These are phyloP conservation scores for Acanthosepion pharaonis DNA, from an alignment of 2,888 invertebrate species.

Conservation along the genomic window DNA sequence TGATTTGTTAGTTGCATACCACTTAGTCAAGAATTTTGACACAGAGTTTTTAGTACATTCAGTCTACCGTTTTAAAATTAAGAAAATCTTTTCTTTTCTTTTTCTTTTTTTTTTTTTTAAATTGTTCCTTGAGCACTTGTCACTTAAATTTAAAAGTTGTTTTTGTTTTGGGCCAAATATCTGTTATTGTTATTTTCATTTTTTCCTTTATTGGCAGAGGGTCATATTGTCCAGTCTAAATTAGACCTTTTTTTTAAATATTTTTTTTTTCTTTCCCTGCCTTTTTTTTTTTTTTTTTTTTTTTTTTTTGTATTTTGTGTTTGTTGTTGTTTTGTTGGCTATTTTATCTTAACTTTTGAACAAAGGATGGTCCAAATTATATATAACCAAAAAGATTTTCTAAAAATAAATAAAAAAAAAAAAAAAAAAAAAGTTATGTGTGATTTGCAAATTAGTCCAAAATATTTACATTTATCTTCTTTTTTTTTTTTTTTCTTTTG, in stretches of 20 bases:
- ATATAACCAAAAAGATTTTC: not conserved
- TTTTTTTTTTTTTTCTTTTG: not conserved
- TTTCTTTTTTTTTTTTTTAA: too few species aligned
- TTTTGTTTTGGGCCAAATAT: constrained; percentile 14
- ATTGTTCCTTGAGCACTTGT: not conserved
- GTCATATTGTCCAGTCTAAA: not conserved
- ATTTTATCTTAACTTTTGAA: not conserved
- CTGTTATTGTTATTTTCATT: not conserved
- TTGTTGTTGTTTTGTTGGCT: constrained; percentile 33
- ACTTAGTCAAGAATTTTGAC: too few species aligned
- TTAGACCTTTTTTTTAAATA: not conserved
- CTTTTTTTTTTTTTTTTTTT: too few species aligned
- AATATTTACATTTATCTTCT: not conserved
- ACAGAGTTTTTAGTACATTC: too few species aligned
- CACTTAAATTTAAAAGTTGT: not conserved
- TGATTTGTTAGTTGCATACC: too few species aligned
- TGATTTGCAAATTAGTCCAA: constrained; percentile 33
- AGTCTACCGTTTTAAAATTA: too few species aligned
- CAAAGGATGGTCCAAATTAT: not conserved
- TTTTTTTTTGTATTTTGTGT: not conserved
- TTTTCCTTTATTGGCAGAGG: not conserved
- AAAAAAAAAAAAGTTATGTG: not conserved
- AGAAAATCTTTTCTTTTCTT: too few species aligned
- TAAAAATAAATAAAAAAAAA: not conserved
- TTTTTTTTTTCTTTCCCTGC: not conserved